phyloP scores from a whole-genome alignment of 2,113 vertebrate genomes.

The Macrotis lagotis region DNA sequence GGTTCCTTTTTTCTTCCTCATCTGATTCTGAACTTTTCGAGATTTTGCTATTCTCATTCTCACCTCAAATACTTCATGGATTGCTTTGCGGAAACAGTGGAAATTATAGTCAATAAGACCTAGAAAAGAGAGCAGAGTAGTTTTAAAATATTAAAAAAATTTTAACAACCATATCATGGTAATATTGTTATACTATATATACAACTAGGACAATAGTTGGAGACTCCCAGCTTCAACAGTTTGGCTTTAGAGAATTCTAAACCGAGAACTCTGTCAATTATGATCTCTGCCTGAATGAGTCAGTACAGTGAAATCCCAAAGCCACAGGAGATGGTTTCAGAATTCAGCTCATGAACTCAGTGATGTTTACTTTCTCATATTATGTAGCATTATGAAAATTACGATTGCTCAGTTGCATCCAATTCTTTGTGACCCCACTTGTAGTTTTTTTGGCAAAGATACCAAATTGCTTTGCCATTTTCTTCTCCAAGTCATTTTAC shows the following conservation, averaged over 20 bases:
- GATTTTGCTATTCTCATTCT: slow-evolving; percentile 92
- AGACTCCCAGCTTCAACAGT: background rate
- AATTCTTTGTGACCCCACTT: background rate
- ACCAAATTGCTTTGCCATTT: background rate
- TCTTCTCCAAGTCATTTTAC: background rate
- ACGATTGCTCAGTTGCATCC: background rate
- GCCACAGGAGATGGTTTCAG: background rate
- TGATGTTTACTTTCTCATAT: background rate
- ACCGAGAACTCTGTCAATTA: background rate
- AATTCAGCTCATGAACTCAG: background rate
- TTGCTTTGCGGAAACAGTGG: slow-evolving; percentile 96
- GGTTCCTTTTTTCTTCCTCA: slow-evolving; percentile 88
- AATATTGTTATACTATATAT: background rate
- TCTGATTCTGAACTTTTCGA: slow-evolving; percentile 90
- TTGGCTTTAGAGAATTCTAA: background rate
- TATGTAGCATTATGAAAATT: background rate
- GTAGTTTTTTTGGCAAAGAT: background rate
- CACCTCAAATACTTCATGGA: slow-evolving; percentile 97
- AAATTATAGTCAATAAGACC: slow-evolving; percentile 98
- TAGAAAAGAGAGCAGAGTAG: slow-evolving; percentile 76
- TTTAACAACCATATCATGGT: background rate
- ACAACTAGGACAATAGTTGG: background rate
- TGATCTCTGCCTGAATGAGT: background rate
- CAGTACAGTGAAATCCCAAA: slow-evolving; percentile 22
- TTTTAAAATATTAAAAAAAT: background rate